These are phyloP conservation scores for Papilio helenus DNA, from an alignment of 1,140 invertebrate genomes.

Conservation along the genomic window DNA sequence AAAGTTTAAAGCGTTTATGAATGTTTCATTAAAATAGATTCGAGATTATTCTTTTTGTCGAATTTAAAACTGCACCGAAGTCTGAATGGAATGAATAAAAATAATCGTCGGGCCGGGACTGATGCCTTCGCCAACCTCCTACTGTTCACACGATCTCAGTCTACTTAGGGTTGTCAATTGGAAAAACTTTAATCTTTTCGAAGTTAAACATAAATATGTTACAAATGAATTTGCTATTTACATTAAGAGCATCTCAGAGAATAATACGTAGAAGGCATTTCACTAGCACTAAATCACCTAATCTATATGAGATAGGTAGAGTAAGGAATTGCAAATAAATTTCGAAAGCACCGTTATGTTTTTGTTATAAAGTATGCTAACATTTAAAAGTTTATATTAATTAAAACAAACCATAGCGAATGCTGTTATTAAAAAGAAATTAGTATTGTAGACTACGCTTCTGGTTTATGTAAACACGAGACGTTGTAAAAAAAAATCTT, in stretches of 20 bases:
- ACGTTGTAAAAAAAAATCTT: constrained; percentile 5
- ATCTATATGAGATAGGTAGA: too few relatives aligned
- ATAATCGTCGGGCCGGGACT: constrained; percentile 64
- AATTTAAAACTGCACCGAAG: constrained; percentile 50
- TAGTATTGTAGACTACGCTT: neutral
- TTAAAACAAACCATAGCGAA: neutral
- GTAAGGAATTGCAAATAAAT: too few relatives aligned
- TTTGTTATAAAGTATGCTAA: neutral
- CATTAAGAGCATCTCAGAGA: too few relatives aligned
- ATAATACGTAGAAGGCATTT: too few relatives aligned
- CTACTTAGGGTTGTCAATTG: constrained; percentile 52
- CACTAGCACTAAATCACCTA: too few relatives aligned
- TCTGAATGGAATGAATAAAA: constrained; percentile 62
- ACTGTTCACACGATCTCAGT: constrained; percentile 57
- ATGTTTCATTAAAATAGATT: constrained; percentile 45
- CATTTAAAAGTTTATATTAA: neutral
- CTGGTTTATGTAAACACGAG: neutral
- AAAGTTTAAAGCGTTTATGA: constrained; percentile 53
- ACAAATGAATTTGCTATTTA: too few relatives aligned
- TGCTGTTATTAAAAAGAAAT: neutral
- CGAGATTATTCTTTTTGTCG: constrained; percentile 43
- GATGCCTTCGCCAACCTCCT: constrained; percentile 57
- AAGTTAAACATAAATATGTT: neutral
- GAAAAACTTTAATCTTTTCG: neutral
- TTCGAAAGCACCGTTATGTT: too few relatives aligned